Evolutionary conservation across 2,113 vertebrate species (phyloP).

Genomic region (Heloderma charlesbogerti): DNA sequence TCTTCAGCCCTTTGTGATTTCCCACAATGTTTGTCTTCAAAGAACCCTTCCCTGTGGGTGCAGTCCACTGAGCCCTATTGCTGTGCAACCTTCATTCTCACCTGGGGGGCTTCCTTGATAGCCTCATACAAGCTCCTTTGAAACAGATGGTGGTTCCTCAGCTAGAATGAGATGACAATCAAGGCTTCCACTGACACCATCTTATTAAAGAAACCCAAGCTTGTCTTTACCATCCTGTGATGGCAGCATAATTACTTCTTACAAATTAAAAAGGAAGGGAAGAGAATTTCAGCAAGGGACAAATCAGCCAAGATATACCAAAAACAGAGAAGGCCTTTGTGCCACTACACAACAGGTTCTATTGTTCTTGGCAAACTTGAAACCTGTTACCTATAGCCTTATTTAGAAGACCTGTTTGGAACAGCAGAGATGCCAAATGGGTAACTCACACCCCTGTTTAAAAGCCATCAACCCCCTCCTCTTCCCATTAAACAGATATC

Average conservation of each 20-base stretch:
- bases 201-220: conserved; percentile 31
- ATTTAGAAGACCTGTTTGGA: conserved; percentile 53
- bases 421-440: conserved; percentile 30
- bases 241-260: conserved; percentile 43
- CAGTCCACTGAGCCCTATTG: background rate
- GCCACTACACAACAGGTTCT: background rate
- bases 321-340: conserved; percentile 31
- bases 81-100: background rate
- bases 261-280: conserved; percentile 35
- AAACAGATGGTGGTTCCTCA: background rate
- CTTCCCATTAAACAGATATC: conserved; percentile 52
- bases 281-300: conserved; percentile 7
- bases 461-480: conserved; percentile 9
- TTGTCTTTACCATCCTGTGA: conserved; percentile 8
- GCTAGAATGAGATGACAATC: conserved; percentile 7
- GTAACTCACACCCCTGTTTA: conserved; percentile 35
- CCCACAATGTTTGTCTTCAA: background rate
- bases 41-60: background rate
- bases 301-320: conserved; percentile 21
- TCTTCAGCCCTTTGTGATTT: too few species aligned
- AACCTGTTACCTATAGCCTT: conserved; percentile 35
- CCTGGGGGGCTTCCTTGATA: background rate
- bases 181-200: conserved; percentile 15
- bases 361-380: conserved; percentile 39
- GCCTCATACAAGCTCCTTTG: background rate